Percentiles rank a stretch among this genome's conserved stretches.
Conservation (phyloP, 2,113 vertebrate genomes). For the Copsychus sechellarum region DNA sequence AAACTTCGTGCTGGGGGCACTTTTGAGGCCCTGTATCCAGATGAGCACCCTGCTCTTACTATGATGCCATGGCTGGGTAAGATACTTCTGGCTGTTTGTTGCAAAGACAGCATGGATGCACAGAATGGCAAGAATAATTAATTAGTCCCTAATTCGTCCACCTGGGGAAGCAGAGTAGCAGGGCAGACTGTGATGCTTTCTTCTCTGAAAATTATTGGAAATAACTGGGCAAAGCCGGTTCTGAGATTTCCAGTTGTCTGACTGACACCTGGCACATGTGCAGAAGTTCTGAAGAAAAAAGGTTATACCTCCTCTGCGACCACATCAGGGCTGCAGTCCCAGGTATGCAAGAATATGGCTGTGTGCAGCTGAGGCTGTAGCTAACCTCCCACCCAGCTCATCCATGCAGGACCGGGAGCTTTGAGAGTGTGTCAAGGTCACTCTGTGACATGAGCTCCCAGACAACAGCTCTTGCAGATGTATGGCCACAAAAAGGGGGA, state of each 20-base stretch:
- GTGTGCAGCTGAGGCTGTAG: background rate
- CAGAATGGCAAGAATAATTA: background rate
- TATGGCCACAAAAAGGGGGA: background rate
- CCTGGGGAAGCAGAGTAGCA: background rate
- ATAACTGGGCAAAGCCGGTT: background rate
- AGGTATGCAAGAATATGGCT: background rate
- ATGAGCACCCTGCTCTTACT: background rate
- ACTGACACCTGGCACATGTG: background rate
- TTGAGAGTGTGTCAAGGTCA: background rate
- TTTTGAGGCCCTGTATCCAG: background rate
- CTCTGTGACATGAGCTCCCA: background rate
- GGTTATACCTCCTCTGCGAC: background rate
- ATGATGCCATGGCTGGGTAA: background rate
- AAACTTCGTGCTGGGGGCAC: background rate
- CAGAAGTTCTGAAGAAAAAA: background rate
- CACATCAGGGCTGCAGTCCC: background rate
- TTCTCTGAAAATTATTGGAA: background rate
- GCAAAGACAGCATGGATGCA: background rate
- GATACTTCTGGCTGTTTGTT: background rate
- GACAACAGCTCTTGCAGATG: background rate
- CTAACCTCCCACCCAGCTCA: background rate
- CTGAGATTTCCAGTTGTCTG: background rate
- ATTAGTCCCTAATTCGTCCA: background rate
- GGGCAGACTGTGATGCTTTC: background rate
- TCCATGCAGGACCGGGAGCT: background rate